Conservation (phyloP, 2,888 invertebrate genomes). For the Andrena praecox region DNA sequence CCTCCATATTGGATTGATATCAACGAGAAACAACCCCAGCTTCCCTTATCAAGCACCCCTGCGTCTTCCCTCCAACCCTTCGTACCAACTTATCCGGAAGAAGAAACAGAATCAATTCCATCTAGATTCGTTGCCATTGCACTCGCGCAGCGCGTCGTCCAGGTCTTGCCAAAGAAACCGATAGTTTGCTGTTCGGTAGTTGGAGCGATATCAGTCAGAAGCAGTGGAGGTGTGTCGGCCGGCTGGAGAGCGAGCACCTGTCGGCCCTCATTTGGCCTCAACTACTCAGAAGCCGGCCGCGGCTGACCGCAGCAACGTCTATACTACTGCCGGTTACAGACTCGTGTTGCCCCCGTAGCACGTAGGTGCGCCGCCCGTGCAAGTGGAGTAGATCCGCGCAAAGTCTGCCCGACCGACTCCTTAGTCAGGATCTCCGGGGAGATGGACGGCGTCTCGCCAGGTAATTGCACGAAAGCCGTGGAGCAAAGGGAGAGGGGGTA, state of each 20-base stretch:
- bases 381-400: constrained; percentile 71
- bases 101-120: constrained; percentile 8
- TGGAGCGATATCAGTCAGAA: constrained; percentile 17
- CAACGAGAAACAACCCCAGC: background rate
- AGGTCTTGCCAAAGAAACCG: constrained; percentile 14
- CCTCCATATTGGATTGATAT: background rate
- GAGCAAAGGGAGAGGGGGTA: constrained; percentile 20
- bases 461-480: constrained; percentile 77
- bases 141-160: background rate
- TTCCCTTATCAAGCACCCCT: no score
- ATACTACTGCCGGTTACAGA: constrained; percentile 73
- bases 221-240: constrained; percentile 39
- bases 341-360: constrained; percentile 43
- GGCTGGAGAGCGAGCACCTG: constrained; percentile 71
- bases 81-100: no score
- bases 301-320: constrained; percentile 81
- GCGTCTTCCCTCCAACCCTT: no score
- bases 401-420: constrained; percentile 66
- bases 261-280: constrained; percentile 73
- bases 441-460: constrained; percentile 76
- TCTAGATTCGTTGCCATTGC: background rate
- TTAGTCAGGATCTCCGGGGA: constrained; percentile 73
- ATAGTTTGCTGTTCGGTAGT: background rate
- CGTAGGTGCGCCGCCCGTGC: constrained; percentile 45
- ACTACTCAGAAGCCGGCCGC: constrained; percentile 75